Evolutionary conservation across 2,888 invertebrate genomes (phyloP).

Genomic region (Tipula lateralis): DNA sequence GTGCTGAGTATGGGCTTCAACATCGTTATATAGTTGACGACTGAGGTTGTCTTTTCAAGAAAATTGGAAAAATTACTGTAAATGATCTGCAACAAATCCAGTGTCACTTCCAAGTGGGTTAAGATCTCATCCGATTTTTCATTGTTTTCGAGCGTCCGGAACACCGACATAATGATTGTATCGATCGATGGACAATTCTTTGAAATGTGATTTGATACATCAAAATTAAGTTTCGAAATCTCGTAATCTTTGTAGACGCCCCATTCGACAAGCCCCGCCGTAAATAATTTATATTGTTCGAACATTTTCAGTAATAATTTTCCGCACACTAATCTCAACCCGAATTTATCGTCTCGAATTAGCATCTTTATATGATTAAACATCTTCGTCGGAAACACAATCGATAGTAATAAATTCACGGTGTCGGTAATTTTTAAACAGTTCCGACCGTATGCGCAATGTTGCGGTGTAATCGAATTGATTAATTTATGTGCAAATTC

Average conservation of each 20-base stretch:
- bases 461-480: background rate
- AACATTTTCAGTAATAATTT: background rate
- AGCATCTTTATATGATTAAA: background rate
- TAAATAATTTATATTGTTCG: background rate
- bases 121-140: conserved; percentile 40
- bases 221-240: conserved; percentile 46
- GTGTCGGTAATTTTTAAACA: background rate
- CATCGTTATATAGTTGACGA: conserved; percentile 45
- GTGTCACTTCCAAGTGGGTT: conserved; percentile 43
- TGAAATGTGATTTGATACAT: conserved; percentile 46
- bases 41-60: conserved; percentile 44
- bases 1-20: conserved; percentile 43
- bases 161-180: conserved; percentile 42
- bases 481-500: background rate
- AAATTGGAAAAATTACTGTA: conserved; percentile 46
- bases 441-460: background rate
- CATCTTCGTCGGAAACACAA: background rate
- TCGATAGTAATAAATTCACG: background rate
- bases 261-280: background rate
- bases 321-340: background rate
- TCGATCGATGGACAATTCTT: conserved; percentile 46
- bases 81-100: conserved; percentile 45
- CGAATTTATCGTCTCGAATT: background rate
- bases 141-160: conserved; percentile 38
- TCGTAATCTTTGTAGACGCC: conserved; percentile 37